Evolutionary conservation across 2,113 vertebrate species (phyloP).

Genomic region (Numenius arquata): DNA sequence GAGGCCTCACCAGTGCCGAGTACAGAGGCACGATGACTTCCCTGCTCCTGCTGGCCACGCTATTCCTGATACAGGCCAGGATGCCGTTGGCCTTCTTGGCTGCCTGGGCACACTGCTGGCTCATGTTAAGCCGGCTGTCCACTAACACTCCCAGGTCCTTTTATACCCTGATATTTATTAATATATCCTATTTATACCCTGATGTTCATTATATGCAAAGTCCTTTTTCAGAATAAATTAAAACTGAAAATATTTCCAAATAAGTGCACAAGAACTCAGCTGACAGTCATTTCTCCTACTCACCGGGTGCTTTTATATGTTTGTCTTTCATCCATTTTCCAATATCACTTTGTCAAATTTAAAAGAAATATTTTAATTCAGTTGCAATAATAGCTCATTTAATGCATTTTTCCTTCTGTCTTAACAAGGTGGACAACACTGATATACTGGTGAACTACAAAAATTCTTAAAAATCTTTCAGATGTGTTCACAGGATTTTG

Average conservation of each 20-base stretch:
- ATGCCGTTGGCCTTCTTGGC: no score
- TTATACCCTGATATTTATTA: no score
- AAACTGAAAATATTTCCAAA: neutral
- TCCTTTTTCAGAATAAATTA: neutral
- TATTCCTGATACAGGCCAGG: no score
- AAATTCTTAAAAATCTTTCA: neutral
- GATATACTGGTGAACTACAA: neutral
- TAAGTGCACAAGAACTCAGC: neutral
- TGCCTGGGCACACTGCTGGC: no score
- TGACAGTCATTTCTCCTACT: neutral
- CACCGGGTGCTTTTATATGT: neutral
- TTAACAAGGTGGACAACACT: neutral
- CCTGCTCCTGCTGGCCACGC: no score
- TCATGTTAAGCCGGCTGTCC: no score
- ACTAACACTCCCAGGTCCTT: no score
- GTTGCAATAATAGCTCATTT: neutral
- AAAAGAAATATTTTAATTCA: neutral
- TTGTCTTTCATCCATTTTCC: neutral
- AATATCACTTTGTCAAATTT: neutral
- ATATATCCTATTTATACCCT: neutral
- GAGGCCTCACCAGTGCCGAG: no score
- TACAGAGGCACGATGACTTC: no score
- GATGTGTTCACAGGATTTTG: neutral
- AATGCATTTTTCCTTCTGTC: neutral
- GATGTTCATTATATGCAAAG: neutral